These are phyloP conservation scores for Ptychadena robeensis DNA, from an alignment of 2,797 vertebrate genomes.

Conservation along the genomic window DNA sequence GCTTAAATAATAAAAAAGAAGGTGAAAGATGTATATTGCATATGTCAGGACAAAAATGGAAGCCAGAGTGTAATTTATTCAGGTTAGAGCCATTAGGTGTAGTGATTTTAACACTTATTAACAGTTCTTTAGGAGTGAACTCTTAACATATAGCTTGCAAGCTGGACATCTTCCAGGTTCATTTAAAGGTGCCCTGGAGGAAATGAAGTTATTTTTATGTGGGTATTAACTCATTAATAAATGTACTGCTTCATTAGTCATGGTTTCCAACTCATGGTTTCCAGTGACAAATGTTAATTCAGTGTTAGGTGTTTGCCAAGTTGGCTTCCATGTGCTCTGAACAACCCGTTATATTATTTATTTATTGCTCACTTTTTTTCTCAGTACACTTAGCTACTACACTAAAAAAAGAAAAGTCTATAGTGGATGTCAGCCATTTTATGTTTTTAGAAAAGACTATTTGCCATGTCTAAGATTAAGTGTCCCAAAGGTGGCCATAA, in stretches of 20 bases:
- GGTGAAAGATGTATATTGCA: too few relatives aligned
- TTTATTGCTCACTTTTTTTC: too few relatives aligned
- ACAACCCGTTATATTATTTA: not conserved
- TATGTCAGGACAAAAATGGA: too few relatives aligned
- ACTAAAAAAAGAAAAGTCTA: too few relatives aligned
- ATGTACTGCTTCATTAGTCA: conserved; percentile 2
- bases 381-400: too few relatives aligned
- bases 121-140: not conserved
- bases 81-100: not conserved
- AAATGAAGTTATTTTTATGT: conserved; percentile 32
- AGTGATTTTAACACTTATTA: not conserved
- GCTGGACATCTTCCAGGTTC: not conserved
- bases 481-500: too few relatives aligned
- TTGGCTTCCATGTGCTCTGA: not conserved
- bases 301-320: not conserved
- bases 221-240: conserved; percentile 25
- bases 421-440: too few relatives aligned
- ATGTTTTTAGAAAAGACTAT: too few relatives aligned
- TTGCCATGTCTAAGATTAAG: too few relatives aligned
- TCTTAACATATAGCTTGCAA: not conserved
- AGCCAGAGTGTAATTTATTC: too few relatives aligned
- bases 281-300: not conserved
- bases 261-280: not conserved
- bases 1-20: too few relatives aligned
- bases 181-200: conserved; percentile 25